Base-by-base conservation (phyloP, 2,113 vertebrate species). In the Onychostoma macrolepis region DNA sequence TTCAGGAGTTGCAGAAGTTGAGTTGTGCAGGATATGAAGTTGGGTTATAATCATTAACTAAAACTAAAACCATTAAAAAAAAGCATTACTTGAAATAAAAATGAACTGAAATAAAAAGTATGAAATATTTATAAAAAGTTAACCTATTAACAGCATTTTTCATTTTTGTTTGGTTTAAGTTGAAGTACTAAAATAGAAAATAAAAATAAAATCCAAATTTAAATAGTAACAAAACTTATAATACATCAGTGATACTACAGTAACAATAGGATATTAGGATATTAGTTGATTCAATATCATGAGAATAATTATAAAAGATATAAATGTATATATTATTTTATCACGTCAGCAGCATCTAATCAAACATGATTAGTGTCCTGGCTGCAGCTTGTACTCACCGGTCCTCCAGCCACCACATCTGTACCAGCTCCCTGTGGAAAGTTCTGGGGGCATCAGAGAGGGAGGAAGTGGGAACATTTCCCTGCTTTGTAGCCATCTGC, bases 401-500 rank as follows among this genome's bases (percentile, higher is more conserved):
- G 76, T 38, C 50, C 82, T 80, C 69, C 71, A 58, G 53, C 67
- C 77, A 81, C 24, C 82, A 89, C 85, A 86, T 85, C 75, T 92
- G 86, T 87, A 85, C 38, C 61, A 28, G 74, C 50, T 83, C 83
- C 38, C 74, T 76, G 79, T 48, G 43, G 38, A 80, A 83, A 85
- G 80, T 72, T 88, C 61, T 45, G 53, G 43, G 67, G 58, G 76
- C 36, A 71, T 38, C 72, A 71, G 79, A 87, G 85, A 63, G 56
- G 78, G 67, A 45, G 5, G 72, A 84, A 87, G 79, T 50, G 84
- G 80, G 76, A 77, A 85, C 41, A 83, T 91, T 87, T 85, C 87
- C 72, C 89, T 90, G 61, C 77, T 82, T 81, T 43, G 83, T 89
- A 86, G 86, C 90, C 91, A 93, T 94, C 92, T 94, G 92, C 90